Evolutionary conservation across 2,797 vertebrate genomes (phyloP).

Genomic region (Galaxias olidus): DNA sequence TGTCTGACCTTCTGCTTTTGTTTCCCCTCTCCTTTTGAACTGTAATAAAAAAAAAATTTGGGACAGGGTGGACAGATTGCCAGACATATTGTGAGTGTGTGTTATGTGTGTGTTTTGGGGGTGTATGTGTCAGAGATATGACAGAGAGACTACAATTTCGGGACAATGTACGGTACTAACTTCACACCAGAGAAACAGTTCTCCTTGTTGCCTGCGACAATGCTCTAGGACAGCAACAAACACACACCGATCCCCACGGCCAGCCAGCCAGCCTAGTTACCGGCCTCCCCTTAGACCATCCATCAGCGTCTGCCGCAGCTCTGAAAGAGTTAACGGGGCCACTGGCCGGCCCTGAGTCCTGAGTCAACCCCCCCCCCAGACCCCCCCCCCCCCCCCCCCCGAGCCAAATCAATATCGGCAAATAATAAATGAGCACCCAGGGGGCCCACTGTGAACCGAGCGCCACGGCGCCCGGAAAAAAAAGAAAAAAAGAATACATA

Average conservation of each 20-base stretch:
- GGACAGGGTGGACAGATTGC: slow-evolving; percentile 54
- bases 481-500: background rate
- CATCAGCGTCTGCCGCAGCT: slow-evolving; percentile 42
- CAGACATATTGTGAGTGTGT: background rate
- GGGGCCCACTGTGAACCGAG: slow-evolving; percentile 87
- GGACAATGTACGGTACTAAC: background rate
- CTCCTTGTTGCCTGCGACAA: slow-evolving; percentile 1
- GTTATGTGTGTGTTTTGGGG: slow-evolving; percentile 21
- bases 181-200: slow-evolving; percentile 39
- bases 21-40: slow-evolving; percentile 71
- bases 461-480: slow-evolving; percentile 80
- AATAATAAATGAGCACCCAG: slow-evolving; percentile 99
- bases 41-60: slow-evolving; percentile 65
- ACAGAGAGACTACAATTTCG: background rate
- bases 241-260: slow-evolving; percentile 8
- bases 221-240: slow-evolving; percentile 31
- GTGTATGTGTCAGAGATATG: background rate
- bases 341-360: slow-evolving; percentile 82
- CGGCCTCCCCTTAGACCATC: slow-evolving; percentile 42
- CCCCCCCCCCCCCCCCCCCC: slow-evolving; percentile 82
- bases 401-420: slow-evolving; percentile 97
- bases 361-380: slow-evolving; percentile 85
- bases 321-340: slow-evolving; percentile 82
- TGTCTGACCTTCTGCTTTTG: slow-evolving; percentile 73
- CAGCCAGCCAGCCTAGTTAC: background rate